phyloP scores from a whole-genome alignment of 2,888 invertebrate genomes.

The Perizoma flavofasciatum region DNA sequence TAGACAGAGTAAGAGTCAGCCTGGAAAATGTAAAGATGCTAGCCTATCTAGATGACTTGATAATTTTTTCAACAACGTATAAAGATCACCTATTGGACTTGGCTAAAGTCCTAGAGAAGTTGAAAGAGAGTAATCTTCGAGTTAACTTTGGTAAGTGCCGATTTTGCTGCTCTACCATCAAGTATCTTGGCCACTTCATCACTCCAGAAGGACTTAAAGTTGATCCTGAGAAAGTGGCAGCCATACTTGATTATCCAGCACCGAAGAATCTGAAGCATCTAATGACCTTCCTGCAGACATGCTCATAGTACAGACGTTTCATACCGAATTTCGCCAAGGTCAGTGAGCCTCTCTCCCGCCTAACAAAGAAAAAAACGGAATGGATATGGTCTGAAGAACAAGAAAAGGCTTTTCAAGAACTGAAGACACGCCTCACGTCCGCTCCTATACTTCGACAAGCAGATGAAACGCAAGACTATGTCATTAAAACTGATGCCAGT shows the following conservation, averaged over 20 bases:
- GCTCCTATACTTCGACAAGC: conserved; percentile 4
- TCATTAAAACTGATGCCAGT: conserved; percentile 5
- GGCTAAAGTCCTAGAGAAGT: conserved; percentile 23
- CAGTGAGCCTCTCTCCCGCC: conserved; percentile 12
- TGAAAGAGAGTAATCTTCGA: conserved; percentile 32
- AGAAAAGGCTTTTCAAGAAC: conserved; percentile 1
- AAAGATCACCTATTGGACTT: conserved; percentile 20
- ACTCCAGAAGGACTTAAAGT: conserved; percentile 39
- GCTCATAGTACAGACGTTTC: conserved; percentile 22
- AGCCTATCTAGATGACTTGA: conserved; percentile 25
- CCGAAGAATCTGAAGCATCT: conserved; percentile 17
- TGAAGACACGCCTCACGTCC: neutral
- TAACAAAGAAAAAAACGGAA: conserved; percentile 11
- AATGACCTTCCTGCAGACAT: conserved; percentile 17
- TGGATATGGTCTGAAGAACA: conserved; percentile 21
- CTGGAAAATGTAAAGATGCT: conserved; percentile 15
- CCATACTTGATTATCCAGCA: conserved; percentile 19
- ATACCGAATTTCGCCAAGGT: conserved; percentile 15
- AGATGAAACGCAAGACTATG: too few relatives aligned
- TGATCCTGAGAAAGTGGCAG: conserved; percentile 37
- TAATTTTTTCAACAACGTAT: conserved; percentile 17
- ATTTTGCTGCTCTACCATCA: conserved; percentile 35
- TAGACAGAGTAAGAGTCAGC: conserved; percentile 19
- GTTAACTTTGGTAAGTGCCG: conserved; percentile 36
- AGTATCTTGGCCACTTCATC: conserved; percentile 44